Evolutionary conservation across 2,113 vertebrate species (phyloP), one percentile per base, ranked within the genome.

Genomic region (Onychostoma macrolepis): DNA sequence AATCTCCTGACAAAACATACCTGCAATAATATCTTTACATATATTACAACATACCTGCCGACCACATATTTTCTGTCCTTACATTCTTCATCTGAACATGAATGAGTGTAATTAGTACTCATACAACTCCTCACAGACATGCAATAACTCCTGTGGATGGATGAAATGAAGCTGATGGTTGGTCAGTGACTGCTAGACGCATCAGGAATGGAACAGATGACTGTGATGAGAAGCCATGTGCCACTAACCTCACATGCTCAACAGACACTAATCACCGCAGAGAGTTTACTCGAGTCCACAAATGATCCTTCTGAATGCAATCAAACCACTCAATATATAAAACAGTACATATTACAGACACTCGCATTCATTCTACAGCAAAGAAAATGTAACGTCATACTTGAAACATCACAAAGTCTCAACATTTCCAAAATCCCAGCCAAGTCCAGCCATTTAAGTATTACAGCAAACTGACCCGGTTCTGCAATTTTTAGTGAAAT

Each of bases 391-490:
- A 36, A 30, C 13, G 1, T 3, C 65, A 30, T 30, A 67, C 67
- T 9, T 36, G 69, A 41, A 38, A n/a, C 67, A 5, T 38, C 8
- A 2, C 69, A 11, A 45, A 75, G 41, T 45, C 0, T 61, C 2
- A 76, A 38, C 33, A 41, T 58, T 58, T 58, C 56, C 56, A 58
- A 58, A 58, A 58, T 10, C 17, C 36, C 30, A 21, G 28, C 33
- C 19, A 41, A 24, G 53, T 24, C 58, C 50, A 53, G 8, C 67
- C 67, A 71, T 72, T 41, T 41, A 11, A 30, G n/a, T 38, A 15
- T 30, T 28, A 11, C 28, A 72, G 2, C 38, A n/a, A 81, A 85
- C 87, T 88, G 78, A 88, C 83, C 87, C 56, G 87, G 2, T 75
- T 65, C 48, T 53, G 4, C 15, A 56, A 67, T 88, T 45, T 84